Percentiles rank a stretch among this genome's conserved stretches.
Conservation (phyloP, 2,113 vertebrate species). For the Ophthalmolycus amberensis region DNA sequence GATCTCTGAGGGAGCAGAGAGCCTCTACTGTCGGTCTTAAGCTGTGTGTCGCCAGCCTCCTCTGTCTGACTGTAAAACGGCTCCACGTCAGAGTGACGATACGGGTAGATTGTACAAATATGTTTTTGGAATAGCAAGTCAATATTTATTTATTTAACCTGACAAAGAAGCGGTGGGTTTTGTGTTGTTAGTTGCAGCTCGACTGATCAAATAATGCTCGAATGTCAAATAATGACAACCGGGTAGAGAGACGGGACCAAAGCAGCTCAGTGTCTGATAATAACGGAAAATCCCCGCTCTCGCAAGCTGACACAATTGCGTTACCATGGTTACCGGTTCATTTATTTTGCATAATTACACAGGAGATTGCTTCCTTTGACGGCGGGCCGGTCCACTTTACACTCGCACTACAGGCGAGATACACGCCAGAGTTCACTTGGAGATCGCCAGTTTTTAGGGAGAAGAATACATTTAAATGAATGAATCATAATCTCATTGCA, state of each 20-base stretch:
- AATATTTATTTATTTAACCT: background rate
- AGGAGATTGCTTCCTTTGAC: constrained; percentile 16
- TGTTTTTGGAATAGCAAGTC: background rate
- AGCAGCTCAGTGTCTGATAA: background rate
- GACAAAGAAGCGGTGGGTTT: background rate
- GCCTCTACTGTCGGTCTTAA: background rate
- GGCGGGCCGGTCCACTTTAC: constrained; percentile 18
- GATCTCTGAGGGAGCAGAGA: background rate
- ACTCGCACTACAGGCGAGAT: background rate
- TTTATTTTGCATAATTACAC: constrained; percentile 27
- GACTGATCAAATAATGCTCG: too few species aligned
- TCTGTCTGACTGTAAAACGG: background rate
- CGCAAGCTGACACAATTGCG: background rate
- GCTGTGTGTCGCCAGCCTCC: background rate
- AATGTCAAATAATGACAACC: background rate
- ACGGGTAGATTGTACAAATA: background rate
- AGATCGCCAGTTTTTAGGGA: background rate
- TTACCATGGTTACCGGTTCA: constrained; percentile 37
- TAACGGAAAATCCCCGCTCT: constrained; percentile 5
- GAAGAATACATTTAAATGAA: constrained; percentile 10
- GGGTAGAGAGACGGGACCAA: background rate
- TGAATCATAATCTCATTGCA: background rate
- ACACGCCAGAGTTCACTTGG: background rate
- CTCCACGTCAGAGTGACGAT: background rate
- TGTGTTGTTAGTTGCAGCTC: background rate